phyloP scores from a whole-genome alignment of 2,888 invertebrate species.

The Phaedon cochleariae region DNA sequence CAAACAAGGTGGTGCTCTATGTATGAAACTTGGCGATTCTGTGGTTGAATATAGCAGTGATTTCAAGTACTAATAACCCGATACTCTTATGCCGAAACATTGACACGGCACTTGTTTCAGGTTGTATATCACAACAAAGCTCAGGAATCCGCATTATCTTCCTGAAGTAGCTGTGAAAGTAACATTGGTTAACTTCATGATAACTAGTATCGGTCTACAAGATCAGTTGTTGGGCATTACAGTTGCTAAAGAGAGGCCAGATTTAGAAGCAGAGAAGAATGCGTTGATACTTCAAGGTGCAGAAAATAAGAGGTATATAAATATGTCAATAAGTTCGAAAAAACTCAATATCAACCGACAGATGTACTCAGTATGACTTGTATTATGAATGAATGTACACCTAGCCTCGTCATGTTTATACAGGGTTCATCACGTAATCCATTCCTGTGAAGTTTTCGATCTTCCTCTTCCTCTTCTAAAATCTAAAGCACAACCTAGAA shows the following conservation, averaged over 20 bases:
- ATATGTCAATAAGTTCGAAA: too few relatives aligned
- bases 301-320: constrained; percentile 73
- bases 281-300: constrained; percentile 88
- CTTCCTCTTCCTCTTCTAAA: too few relatives aligned
- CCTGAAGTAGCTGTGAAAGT: constrained; percentile 94
- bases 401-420: too few relatives aligned
- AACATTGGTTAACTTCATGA: constrained; percentile 91
- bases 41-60: constrained; percentile 87
- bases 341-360: too few relatives aligned
- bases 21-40: constrained; percentile 91
- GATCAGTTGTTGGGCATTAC: constrained; percentile 91
- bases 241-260: constrained; percentile 90
- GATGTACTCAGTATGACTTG: too few relatives aligned
- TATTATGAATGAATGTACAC: too few relatives aligned
- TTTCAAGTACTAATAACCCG: constrained; percentile 71
- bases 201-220: constrained; percentile 86
- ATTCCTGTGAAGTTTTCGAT: too few relatives aligned
- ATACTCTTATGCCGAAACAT: too few relatives aligned
- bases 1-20: constrained; percentile 85
- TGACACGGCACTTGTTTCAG: too few relatives aligned
- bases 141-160: constrained; percentile 92
- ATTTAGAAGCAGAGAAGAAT: constrained; percentile 90
- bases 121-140: constrained; percentile 92
- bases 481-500: too few relatives aligned
- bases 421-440: too few relatives aligned